phyloP scores from a whole-genome alignment of 2,113 vertebrate genomes.

The Otocyon megalotis region DNA sequence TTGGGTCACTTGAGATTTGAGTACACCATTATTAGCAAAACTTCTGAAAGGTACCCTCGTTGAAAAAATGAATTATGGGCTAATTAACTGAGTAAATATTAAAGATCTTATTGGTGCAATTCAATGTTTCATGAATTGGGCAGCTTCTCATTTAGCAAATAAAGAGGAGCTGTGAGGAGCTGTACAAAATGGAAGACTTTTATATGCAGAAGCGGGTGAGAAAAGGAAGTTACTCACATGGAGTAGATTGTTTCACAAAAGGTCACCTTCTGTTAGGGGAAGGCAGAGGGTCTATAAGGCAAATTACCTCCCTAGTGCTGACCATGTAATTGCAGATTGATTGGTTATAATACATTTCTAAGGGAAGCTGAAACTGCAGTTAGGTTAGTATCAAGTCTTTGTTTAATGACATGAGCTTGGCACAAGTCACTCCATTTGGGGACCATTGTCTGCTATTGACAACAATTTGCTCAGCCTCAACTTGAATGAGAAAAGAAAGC shows the following conservation, averaged over 20 bases:
- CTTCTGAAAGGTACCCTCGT: not conserved
- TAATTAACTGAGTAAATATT: not conserved
- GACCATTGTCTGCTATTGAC: not conserved
- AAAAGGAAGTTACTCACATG: not conserved
- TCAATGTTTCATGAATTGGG: not conserved
- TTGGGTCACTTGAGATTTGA: slow-evolving; percentile 49
- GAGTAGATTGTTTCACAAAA: not conserved
- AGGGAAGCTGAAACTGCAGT: not conserved
- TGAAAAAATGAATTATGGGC: slow-evolving; percentile 33
- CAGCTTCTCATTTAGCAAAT: not conserved
- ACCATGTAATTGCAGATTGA: not conserved
- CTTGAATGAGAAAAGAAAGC: not conserved
- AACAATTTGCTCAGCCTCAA: not conserved
- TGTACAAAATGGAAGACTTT: not conserved
- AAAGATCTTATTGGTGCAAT: not conserved
- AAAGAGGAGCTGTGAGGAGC: not conserved
- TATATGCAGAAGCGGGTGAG: not conserved
- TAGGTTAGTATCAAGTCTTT: not conserved
- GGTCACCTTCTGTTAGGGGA: not conserved
- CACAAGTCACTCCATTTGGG: not conserved
- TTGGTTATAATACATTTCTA: not conserved
- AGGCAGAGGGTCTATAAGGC: not conserved
- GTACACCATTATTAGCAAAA: slow-evolving; percentile 31
- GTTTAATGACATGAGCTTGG: not conserved
- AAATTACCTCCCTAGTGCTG: not conserved